phyloP scores from a whole-genome alignment of 2,797 vertebrate genomes.

The Pseudotriccus pelzelni region DNA sequence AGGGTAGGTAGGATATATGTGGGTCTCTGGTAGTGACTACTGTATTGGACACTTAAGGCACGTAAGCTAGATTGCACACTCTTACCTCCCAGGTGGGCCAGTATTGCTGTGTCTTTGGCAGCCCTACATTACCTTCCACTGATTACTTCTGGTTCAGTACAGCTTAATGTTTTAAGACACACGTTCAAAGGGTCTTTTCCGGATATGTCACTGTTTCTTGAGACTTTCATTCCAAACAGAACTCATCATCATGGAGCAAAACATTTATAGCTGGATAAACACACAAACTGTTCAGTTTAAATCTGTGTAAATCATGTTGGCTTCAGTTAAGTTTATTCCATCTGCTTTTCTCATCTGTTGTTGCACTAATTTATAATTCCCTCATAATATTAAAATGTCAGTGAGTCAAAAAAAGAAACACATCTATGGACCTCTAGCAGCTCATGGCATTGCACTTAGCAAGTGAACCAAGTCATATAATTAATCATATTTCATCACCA shows the following conservation, averaged over 20 bases:
- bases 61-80: background rate
- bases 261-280: slow-evolving; percentile 53
- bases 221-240: slow-evolving; percentile 26
- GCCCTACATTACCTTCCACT: background rate
- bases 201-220: background rate
- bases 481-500: slow-evolving; percentile 73
- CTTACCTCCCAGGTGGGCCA: background rate
- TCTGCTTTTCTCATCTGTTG: slow-evolving; percentile 77
- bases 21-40: background rate
- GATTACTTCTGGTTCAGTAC: background rate
- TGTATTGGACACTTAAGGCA: background rate
- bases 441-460: slow-evolving; percentile 60
- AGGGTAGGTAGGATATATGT: background rate
- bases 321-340: slow-evolving; percentile 72
- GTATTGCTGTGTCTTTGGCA: background rate
- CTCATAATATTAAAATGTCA: slow-evolving; percentile 69
- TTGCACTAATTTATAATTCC: slow-evolving; percentile 68
- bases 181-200: background rate
- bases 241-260: slow-evolving; percentile 26
- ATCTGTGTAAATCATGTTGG: slow-evolving; percentile 64
- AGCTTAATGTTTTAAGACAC: background rate
- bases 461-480: slow-evolving; percentile 61
- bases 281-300: slow-evolving; percentile 63
- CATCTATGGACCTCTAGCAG: slow-evolving; percentile 53
- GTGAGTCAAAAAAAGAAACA: slow-evolving; percentile 55